These are phyloP conservation scores for Cichladusa arquata DNA, from an alignment of 2,113 vertebrate species.

Conservation along the genomic window DNA sequence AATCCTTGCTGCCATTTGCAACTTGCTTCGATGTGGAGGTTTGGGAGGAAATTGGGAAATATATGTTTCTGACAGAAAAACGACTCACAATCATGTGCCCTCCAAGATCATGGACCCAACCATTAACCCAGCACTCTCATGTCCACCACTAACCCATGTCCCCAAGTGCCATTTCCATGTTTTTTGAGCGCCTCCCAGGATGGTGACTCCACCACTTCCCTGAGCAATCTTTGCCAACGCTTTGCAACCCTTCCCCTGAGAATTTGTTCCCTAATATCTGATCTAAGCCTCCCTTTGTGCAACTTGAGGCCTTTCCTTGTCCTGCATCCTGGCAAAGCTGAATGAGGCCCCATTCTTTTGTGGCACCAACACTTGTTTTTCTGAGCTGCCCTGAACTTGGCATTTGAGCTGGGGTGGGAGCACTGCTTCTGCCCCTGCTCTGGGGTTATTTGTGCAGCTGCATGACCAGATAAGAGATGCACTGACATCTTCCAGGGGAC, in stretches of 20 bases:
- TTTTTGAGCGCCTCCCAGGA: background rate
- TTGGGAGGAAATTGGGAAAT: background rate
- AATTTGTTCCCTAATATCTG: background rate
- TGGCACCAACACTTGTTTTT: background rate
- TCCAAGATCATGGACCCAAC: background rate
- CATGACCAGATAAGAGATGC: background rate
- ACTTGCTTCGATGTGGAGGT: background rate
- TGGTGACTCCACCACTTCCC: background rate
- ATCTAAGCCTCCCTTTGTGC: background rate
- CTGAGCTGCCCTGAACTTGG: background rate
- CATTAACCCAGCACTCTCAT: background rate
- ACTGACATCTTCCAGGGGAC: background rate
- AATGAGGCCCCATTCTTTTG: background rate
- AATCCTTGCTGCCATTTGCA: background rate
- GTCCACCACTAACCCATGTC: background rate
- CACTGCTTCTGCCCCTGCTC: background rate
- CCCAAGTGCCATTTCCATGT: background rate
- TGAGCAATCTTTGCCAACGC: too few species aligned
- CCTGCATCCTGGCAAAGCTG: background rate
- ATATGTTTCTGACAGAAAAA: background rate
- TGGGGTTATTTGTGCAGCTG: background rate
- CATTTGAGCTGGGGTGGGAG: background rate
- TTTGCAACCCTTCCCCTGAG: background rate
- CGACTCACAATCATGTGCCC: fast-evolving
- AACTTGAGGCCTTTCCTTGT: background rate